These are phyloP conservation scores for Hartigia nigra DNA, from an alignment of 2,888 invertebrate species.

Conservation along the genomic window DNA sequence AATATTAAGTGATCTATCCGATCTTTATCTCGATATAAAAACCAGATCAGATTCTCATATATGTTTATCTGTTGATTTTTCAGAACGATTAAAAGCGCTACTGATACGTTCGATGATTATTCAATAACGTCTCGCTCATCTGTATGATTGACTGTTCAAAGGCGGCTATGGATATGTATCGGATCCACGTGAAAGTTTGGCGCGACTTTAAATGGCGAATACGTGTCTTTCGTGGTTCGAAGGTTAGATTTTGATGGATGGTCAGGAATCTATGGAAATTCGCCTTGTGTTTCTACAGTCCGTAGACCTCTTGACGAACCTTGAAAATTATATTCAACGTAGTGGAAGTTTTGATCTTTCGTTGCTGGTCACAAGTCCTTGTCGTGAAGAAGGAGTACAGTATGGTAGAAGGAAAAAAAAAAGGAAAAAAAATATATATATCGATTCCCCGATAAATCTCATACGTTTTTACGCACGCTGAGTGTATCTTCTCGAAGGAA, in stretches of 20 bases:
- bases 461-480: not conserved
- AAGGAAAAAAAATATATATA: not conserved
- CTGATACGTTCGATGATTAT: not conserved
- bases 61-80: not conserved
- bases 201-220: not conserved
- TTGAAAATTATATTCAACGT: not conserved
- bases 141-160: not conserved
- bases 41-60: not conserved
- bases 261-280: not conserved
- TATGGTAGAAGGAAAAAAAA: not conserved
- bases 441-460: not conserved
- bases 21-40: not conserved
- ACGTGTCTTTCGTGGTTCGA: not conserved
- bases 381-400: not conserved
- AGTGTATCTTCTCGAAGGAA: not conserved
- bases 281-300: not conserved
- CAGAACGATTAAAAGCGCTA: not conserved
- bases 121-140: not conserved
- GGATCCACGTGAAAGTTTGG: not conserved
- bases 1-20: not conserved
- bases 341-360: not conserved
- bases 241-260: not conserved
- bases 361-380: not conserved
- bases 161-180: not conserved
- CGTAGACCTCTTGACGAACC: not conserved